Percentiles rank a stretch among this genome's conserved stretches.
These are phyloP conservation scores for Drosophila quinaria DNA, from an alignment of 2,888 invertebrate species.

Conservation along the genomic window DNA sequence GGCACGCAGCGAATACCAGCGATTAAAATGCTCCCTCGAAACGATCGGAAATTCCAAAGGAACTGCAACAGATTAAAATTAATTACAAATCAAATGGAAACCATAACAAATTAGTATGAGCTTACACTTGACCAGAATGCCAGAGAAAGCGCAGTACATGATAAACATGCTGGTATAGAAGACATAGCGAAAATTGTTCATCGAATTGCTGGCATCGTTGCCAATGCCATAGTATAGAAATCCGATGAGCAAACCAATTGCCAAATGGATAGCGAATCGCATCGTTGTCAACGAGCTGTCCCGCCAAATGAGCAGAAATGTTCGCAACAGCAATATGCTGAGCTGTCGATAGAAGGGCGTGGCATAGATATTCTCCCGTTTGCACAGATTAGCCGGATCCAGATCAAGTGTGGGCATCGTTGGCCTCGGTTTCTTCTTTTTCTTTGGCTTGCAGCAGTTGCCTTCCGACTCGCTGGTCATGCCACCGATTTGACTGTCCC, in stretches of 20 bases:
- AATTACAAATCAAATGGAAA: background rate
- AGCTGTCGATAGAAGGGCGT: constrained; percentile 88
- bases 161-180: constrained; percentile 97
- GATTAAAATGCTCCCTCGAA: constrained; percentile 93
- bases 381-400: constrained; percentile 81
- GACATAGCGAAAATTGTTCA: constrained; percentile 94
- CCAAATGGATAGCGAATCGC: constrained; percentile 91
- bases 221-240: constrained; percentile 94
- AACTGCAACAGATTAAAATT: constrained; percentile 87
- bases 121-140: constrained; percentile 96
- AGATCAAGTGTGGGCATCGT: constrained; percentile 62
- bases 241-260: constrained; percentile 93
- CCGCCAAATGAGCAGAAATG: constrained; percentile 89
- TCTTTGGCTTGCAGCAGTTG: constrained; percentile 68
- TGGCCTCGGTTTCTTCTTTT: constrained; percentile 61
- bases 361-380: constrained; percentile 86
- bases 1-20: constrained; percentile 94
- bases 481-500: constrained; percentile 65
- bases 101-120: constrained; percentile 61
- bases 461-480: constrained; percentile 46
- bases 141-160: constrained; percentile 97
- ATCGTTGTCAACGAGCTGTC: constrained; percentile 91
- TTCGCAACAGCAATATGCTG: constrained; percentile 88
- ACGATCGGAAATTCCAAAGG: constrained; percentile 93
- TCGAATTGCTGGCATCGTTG: constrained; percentile 92